Evolutionary conservation across 2,797 vertebrate species (phyloP).

Genomic region (Octomys mimax): DNA sequence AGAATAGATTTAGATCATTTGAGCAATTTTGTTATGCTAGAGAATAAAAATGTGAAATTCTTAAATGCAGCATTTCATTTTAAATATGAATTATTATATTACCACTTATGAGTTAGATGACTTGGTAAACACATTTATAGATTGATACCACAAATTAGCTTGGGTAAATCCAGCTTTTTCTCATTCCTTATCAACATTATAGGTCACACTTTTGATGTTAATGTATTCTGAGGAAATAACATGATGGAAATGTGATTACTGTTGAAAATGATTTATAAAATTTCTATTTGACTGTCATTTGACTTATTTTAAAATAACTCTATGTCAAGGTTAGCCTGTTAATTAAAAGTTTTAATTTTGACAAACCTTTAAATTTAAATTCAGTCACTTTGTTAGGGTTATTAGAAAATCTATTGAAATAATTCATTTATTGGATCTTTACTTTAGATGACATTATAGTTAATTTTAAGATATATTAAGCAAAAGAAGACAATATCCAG

Average conservation of each 20-base stretch:
- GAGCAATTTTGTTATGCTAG: conserved; percentile 44
- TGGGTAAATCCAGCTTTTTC: conserved; percentile 19
- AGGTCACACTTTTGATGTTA: conserved; percentile 26
- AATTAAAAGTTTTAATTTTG: conserved; percentile 84
- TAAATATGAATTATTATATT: conserved; percentile 68
- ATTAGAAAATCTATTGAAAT: conserved; percentile 66
- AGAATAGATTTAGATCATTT: conserved; percentile 74
- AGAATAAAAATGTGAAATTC: conserved; percentile 66
- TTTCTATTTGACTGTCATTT: conserved; percentile 76
- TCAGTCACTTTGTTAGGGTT: conserved; percentile 66
- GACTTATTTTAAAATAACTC: conserved; percentile 80
- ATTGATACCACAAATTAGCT: conserved; percentile 47
- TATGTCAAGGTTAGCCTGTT: conserved; percentile 74
- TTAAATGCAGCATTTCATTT: conserved; percentile 67
- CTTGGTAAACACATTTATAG: not conserved
- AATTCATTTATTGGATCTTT: conserved; percentile 53
- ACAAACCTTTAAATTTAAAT: conserved; percentile 66
- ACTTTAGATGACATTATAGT: not conserved
- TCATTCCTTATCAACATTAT: conserved; percentile 42
- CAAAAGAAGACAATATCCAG: not conserved
- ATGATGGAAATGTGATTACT: conserved; percentile 76
- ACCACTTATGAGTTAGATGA: conserved; percentile 64
- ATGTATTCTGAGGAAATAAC: not conserved
- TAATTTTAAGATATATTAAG: not conserved
- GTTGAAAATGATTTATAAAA: conserved; percentile 73